Percentiles rank a stretch among this genome's conserved stretches.
Evolutionary conservation across 2,888 invertebrate species (phyloP).

Genomic region (Incurvaria masculella): DNA sequence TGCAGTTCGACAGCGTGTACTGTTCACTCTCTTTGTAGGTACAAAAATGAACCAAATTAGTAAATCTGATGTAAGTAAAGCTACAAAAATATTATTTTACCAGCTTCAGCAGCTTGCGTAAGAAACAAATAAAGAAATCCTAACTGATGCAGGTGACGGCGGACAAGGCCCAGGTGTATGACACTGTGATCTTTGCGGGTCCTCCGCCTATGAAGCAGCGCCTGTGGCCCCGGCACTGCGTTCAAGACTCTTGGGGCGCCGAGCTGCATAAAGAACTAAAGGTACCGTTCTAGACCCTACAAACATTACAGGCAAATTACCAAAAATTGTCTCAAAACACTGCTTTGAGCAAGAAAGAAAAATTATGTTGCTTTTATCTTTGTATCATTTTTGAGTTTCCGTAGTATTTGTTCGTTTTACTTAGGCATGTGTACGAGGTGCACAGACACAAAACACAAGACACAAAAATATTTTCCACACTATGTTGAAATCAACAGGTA

Average conservation of each 20-base stretch:
- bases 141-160: constrained; percentile 64
- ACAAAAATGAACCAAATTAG: no score
- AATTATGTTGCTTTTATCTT: background rate
- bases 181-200: constrained; percentile 90
- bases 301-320: no score
- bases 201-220: constrained; percentile 83
- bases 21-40: no score
- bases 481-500: constrained; percentile 50
- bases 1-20: constrained; percentile 67
- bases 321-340: constrained; percentile 7
- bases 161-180: constrained; percentile 78
- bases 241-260: constrained; percentile 94
- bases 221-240: constrained; percentile 95
- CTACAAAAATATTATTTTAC: no score
- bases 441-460: no score
- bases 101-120: no score
- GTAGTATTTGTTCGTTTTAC: no score
- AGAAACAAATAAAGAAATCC: no score
- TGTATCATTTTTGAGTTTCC: background rate
- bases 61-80: no score
- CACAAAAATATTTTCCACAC: no score
- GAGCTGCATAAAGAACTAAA: constrained; percentile 88
- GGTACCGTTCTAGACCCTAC: no score
- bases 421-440: no score
- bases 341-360: background rate